Evolutionary conservation across 2,888 invertebrate genomes (phyloP).

Genomic region (Zygaena filipendulae): DNA sequence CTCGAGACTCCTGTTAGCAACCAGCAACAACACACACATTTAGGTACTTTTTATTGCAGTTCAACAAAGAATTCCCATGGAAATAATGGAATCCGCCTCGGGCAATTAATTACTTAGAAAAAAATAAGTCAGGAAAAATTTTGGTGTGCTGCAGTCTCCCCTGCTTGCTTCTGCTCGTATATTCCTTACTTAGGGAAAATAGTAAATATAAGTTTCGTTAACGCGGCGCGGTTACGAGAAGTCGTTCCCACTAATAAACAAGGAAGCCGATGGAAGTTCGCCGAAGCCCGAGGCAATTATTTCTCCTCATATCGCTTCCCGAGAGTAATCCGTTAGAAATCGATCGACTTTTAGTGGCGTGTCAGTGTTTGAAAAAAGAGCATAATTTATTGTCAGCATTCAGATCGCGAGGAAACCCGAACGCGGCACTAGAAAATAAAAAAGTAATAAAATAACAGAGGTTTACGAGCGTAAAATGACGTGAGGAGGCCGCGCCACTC

Average conservation of each 20-base stretch:
- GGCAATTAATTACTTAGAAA: too few species aligned
- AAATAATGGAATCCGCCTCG: too few species aligned
- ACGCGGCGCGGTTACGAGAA: constrained; percentile 38
- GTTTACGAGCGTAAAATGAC: constrained; percentile 67
- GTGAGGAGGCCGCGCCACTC: constrained; percentile 49
- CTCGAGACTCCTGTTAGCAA: too few species aligned
- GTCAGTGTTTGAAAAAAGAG: constrained; percentile 64
- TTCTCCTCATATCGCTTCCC: constrained; percentile 55
- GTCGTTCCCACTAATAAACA: constrained; percentile 57
- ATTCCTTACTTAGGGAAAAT: too few species aligned
- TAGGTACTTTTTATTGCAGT: too few species aligned
- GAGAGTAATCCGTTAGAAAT: constrained; percentile 66
- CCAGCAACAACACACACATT: too few species aligned
- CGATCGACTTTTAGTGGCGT: constrained; percentile 66
- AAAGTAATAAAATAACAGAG: constrained; percentile 61
- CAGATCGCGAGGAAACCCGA: constrained; percentile 63
- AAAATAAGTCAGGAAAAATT: too few species aligned
- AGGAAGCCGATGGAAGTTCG: constrained; percentile 58
- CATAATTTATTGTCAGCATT: constrained; percentile 65
- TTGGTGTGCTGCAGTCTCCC: too few species aligned
- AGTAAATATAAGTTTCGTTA: too few species aligned
- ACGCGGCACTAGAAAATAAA: constrained; percentile 63
- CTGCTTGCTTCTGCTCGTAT: too few species aligned
- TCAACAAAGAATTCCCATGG: too few species aligned
- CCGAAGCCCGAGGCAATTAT: constrained; percentile 56